Evolutionary conservation across 1,140 invertebrate species (phyloP), one percentile per base, ranked within the genome.

Genomic region (Archivesica marissinica): DNA sequence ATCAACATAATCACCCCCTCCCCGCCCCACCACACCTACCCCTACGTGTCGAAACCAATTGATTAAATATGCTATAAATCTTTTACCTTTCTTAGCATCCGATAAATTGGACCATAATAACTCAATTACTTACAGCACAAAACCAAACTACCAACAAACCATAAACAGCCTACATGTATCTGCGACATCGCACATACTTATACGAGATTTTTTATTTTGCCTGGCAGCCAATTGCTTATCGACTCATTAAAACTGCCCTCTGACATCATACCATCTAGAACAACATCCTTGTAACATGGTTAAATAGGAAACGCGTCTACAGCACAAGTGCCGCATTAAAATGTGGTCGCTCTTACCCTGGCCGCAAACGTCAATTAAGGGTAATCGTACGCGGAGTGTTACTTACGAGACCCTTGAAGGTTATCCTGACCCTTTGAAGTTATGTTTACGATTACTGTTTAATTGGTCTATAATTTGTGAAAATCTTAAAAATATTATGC

Each of bases 401-500:
- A 70, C 38, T 70, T 39, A 2, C 3, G 0, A 39, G 28, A 20
- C 20, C 25, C 66, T 70, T 44, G 39, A 41, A 20, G n/a, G 7
- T 23, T 47, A 44, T 70, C 66, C 66, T 44, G 38, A 44, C 25
- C 41, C 66, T 70, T 70, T 70, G 66, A 70, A 44, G 23, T 70
- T 70, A 30, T 70, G 28, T 44, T 3, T 38, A 44, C 20, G 66
- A 70, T 70, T 70, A 70, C 38, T 41, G 66, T 44, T 70, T 70
- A 70, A 70, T 70, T 70, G 66, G 66, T 23, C 39, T 47, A 70
- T 47, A 70, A 70, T 70, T 70, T 70, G 66, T 70, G 38, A 70
- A 70, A 70, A 70, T 47, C 41, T 70, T 2, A 70, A 70, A 23
- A 70, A 44, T 33, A 64, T 33, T 25, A 25, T 52, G n/a, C n/a